Base-by-base conservation (phyloP, 2,888 invertebrate genomes). In the Creontiades dilutus region DNA sequence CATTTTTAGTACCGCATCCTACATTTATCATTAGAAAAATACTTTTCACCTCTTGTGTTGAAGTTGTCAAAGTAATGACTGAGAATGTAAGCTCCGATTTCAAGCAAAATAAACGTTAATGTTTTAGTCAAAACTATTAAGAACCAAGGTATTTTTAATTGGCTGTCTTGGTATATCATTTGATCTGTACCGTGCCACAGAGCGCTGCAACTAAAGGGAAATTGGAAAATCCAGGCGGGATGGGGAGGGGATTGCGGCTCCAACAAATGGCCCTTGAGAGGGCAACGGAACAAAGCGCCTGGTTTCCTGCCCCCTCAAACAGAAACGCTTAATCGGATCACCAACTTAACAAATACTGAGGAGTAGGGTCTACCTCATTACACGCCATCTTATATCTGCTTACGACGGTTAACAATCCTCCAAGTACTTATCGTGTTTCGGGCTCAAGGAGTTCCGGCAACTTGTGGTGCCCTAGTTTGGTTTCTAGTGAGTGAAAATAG, bases 351-450 rank as follows among this genome's bases (percentile, higher is more conserved):
- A 68, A 68, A 23, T 68, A 68, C 68, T 23, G 68, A 19, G 68
- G 52, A 16, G 16, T 3, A 52, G 68, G 68, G 68, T 68, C 68
- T 68, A 19, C 68, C 68, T 68, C 23, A 68, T 68, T 68, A 68
- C 68, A 68, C 68, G 68, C 68, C 68, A 68, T 68, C 68, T 68
- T 68, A 68, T 68, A 68, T 68, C 68, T 68, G 68, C 68, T 68
- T 68, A 68, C 19, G 68, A 23, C 68, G 68, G 68, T 68, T 23
- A 68, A 68, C 68, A 68, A 68, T 68, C 68, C 23, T 11, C 23
- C 68, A 23, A 23, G 68, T 68, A 68, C 68, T 68, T 68, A 23
- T 7, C 23, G 68, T 23, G 23, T 68, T 68, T 68, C 23, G 68
- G 68, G 0, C 23, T 68, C 23, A 23, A 23, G 12, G 52, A 52